Conservation (phyloP, 2,797 vertebrate genomes). For the Acomys russatus region DNA sequence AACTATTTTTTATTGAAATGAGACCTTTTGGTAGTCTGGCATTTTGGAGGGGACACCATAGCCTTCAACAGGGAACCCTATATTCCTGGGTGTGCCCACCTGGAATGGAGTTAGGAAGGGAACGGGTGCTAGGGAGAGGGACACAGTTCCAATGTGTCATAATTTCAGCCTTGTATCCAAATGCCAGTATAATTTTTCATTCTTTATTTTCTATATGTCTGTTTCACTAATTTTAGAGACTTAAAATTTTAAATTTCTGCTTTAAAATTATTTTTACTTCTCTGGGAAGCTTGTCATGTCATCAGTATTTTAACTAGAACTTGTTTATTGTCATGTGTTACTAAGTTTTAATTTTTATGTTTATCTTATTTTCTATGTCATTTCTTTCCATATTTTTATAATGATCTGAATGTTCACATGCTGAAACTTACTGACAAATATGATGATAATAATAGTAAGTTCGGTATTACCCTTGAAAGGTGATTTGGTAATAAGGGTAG, state of each 20-base stretch:
- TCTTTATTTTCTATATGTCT: not conserved
- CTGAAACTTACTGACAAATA: not conserved
- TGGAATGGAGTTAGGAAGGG: not conserved
- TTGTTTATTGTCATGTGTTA: slow-evolving; percentile 1
- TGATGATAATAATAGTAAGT: not conserved
- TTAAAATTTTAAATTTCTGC: not conserved
- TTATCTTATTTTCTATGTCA: slow-evolving; percentile 29
- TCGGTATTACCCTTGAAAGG: not conserved
- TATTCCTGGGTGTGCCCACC: not conserved
- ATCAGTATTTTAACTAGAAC: not conserved
- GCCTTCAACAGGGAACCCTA: not conserved
- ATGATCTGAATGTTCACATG: not conserved
- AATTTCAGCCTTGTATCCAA: not conserved
- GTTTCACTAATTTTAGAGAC: slow-evolving; percentile 5
- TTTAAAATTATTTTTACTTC: slow-evolving; percentile 1
- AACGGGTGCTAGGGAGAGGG: not conserved
- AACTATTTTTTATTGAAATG: not conserved
- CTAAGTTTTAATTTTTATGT: slow-evolving; percentile 45
- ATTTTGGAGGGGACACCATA: not conserved
- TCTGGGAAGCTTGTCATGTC: not conserved
- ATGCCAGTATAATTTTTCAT: not conserved
- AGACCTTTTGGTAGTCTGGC: not conserved
- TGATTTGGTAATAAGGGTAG: not conserved
- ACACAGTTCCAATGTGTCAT: not conserved
- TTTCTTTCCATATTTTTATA: slow-evolving; percentile 5